phyloP scores from a whole-genome alignment of 2,888 invertebrate genomes.

The Phytoseiulus persimilis region DNA sequence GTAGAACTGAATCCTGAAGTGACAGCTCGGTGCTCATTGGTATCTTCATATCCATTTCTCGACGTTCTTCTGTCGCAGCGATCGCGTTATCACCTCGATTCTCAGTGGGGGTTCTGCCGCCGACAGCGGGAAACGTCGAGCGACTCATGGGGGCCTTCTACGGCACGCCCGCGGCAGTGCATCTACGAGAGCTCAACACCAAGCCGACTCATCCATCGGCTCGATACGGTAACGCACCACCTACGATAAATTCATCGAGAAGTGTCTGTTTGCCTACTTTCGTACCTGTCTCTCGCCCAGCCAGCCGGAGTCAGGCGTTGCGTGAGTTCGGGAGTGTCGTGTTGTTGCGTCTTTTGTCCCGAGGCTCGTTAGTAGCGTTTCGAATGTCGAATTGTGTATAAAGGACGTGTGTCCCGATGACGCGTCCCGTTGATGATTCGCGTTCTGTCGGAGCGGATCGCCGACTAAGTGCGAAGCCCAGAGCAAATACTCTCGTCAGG shows the following conservation, averaged over 20 bases:
- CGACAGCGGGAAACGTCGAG: neutral
- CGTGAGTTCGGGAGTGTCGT: neutral
- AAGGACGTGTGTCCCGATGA: neutral
- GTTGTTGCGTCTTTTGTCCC: neutral
- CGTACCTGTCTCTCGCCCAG: neutral
- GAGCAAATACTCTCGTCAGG: neutral
- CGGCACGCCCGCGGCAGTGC: neutral
- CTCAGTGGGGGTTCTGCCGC: neutral
- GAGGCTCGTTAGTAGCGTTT: neutral
- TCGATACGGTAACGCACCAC: neutral
- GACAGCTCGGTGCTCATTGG: neutral
- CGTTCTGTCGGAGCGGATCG: neutral
- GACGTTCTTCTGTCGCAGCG: neutral
- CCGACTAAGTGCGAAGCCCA: neutral
- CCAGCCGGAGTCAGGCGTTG: neutral
- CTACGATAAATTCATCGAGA: too few relatives aligned
- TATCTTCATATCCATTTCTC: neutral
- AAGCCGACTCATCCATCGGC: neutral
- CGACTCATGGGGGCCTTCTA: neutral
- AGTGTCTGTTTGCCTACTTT: too few relatives aligned
- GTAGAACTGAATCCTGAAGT: neutral
- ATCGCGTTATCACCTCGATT: neutral
- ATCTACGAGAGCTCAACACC: neutral
- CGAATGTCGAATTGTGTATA: neutral
- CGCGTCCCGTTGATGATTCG: neutral